Percentiles rank a stretch among this genome's conserved stretches.
Conservation (phyloP, 2,888 invertebrate genomes). For the Melitaea athalia region DNA sequence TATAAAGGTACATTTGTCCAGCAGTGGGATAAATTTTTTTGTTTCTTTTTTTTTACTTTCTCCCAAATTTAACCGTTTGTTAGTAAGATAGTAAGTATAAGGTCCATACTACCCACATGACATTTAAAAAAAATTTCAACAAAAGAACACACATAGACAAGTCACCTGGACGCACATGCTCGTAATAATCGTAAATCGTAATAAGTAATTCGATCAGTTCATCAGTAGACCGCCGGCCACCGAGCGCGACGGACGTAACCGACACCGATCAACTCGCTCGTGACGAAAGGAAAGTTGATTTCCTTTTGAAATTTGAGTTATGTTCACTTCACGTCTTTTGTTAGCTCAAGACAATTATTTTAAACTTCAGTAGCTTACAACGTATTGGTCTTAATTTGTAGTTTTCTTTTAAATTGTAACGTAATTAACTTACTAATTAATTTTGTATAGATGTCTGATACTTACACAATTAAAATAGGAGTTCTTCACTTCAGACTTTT, state of each 20-base stretch:
- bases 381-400: too few species aligned
- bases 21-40: too few species aligned
- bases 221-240: conserved; percentile 58
- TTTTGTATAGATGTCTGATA: too few species aligned
- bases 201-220: conserved; percentile 65
- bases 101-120: background rate
- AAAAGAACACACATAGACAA: conserved; percentile 27
- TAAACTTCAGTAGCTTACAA: too few species aligned
- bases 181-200: too few species aligned
- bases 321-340: background rate
- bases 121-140: conserved; percentile 5
- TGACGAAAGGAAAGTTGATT: conserved; percentile 59
- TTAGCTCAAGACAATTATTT: background rate
- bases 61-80: background rate
- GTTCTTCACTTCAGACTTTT: too few species aligned
- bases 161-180: conserved; percentile 39
- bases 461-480: too few species aligned
- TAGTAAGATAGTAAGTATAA: background rate
- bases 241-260: conserved; percentile 64
- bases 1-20: too few species aligned
- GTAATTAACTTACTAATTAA: too few species aligned
- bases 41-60: too few species aligned
- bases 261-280: conserved; percentile 51
- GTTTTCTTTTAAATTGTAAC: too few species aligned
- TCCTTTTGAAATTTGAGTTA: conserved; percentile 56